Percentiles rank a stretch among this genome's conserved stretches.
phyloP scores from a whole-genome alignment of 2,888 invertebrate species.

The Cremastinae sp. region DNA sequence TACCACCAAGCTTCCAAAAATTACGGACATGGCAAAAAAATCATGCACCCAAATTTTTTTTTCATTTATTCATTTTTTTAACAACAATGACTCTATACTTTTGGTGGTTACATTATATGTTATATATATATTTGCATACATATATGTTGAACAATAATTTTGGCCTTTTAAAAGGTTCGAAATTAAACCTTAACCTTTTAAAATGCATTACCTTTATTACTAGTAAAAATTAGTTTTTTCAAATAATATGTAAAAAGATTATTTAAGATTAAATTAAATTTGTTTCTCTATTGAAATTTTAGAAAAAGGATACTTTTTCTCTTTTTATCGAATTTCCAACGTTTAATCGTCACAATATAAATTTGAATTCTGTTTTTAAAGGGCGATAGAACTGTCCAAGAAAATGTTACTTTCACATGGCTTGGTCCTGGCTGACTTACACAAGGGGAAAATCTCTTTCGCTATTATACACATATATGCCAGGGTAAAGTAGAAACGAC shows the following conservation, averaged over 20 bases:
- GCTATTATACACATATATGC: conserved; percentile 21
- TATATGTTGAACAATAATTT: too few species aligned
- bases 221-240: too few species aligned
- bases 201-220: too few species aligned
- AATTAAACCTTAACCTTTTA: too few species aligned
- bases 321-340: not conserved
- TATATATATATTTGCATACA: too few species aligned
- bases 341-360: conserved; percentile 69
- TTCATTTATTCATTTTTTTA: not conserved
- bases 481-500: conserved; percentile 42
- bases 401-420: conserved; percentile 8
- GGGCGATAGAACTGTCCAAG: conserved; percentile 60
- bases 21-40: conserved; percentile 16
- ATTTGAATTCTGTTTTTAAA: conserved; percentile 67
- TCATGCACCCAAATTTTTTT: not conserved
- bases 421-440: conserved; percentile 6
- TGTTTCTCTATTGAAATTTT: too few species aligned
- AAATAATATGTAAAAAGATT: too few species aligned
- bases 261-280: too few species aligned
- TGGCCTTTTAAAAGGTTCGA: too few species aligned
- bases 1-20: conserved; percentile 5
- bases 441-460: conserved; percentile 4
- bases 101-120: not conserved
- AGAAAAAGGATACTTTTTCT: too few species aligned
- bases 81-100: not conserved